Conservation (phyloP, 2,797 vertebrate genomes). For the Heterohyrax brucei region DNA sequence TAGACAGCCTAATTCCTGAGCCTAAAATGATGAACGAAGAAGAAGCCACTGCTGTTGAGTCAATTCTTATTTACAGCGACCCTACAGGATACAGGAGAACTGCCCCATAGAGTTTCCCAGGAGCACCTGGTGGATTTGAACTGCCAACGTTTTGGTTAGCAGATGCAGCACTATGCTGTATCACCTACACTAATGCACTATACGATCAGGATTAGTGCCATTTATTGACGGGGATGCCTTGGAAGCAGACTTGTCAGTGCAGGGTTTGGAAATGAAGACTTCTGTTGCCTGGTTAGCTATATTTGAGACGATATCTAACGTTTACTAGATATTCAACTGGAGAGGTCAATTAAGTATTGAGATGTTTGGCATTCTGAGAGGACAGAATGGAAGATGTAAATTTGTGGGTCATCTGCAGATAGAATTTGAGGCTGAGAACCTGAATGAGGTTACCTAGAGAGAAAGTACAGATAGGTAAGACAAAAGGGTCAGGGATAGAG, state of each 20-base stretch:
- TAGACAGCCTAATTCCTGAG: neutral
- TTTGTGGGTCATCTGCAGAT: neutral
- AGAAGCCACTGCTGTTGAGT: no score
- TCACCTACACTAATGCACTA: no score
- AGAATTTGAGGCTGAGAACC: neutral
- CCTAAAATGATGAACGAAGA: neutral
- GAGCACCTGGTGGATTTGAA: no score
- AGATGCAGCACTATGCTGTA: no score
- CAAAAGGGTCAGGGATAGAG: neutral
- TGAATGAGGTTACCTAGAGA: neutral
- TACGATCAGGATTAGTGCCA: no score
- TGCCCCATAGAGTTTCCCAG: no score
- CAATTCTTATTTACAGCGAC: no score
- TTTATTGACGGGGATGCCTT: neutral
- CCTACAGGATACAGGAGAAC: no score
- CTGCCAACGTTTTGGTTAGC: no score
- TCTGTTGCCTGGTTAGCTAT: neutral
- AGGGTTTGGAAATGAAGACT: neutral
- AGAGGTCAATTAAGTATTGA: neutral
- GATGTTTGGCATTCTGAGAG: neutral
- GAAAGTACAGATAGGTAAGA: neutral
- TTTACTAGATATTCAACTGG: neutral
- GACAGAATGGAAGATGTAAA: neutral
- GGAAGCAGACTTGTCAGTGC: neutral
- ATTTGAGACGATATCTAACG: neutral